Conservation (phyloP, 2,113 vertebrate genomes). For the Cyanoderma ruficeps region DNA sequence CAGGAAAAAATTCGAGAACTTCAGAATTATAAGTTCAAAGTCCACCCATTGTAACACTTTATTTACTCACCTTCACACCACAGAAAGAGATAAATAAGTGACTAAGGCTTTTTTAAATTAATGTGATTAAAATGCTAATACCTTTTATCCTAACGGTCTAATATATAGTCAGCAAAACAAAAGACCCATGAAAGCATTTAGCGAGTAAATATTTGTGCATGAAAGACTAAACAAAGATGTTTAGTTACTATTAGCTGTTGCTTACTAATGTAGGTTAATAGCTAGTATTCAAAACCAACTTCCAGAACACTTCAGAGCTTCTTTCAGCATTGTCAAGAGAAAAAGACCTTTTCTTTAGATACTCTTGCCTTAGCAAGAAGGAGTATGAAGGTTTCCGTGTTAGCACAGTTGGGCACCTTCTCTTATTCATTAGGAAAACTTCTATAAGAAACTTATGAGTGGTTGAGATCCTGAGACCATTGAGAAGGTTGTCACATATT, state of each 20-base stretch:
- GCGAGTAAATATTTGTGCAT: conserved; percentile 63
- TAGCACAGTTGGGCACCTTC: neutral
- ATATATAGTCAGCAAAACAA: conserved; percentile 56
- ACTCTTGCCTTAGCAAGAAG: neutral
- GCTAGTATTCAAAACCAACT: neutral
- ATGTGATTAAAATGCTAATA: conserved; percentile 65
- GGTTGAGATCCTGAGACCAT: neutral
- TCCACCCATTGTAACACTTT: conserved; percentile 66
- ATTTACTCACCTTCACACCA: conserved; percentile 64
- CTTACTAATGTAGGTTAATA: neutral
- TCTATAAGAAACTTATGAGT: neutral
- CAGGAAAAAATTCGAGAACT: conserved; percentile 60
- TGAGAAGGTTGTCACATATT: neutral
- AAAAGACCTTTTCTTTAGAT: neutral
- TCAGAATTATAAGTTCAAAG: conserved; percentile 55
- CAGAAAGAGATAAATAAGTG: conserved; percentile 65
- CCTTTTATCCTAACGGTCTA: conserved; percentile 62
- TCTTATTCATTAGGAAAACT: neutral
- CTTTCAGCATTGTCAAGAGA: neutral
- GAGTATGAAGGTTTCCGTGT: neutral
- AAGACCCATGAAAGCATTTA: conserved; percentile 60
- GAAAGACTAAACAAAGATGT: neutral
- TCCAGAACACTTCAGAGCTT: neutral
- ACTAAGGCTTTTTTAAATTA: conserved; percentile 64
- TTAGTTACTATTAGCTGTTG: neutral